A percentile compares a stretch with the other conserved stretches of the same genome.
These are phyloP conservation scores for Cacatua alba DNA, from an alignment of 2,113 vertebrate species.

Conservation along the genomic window DNA sequence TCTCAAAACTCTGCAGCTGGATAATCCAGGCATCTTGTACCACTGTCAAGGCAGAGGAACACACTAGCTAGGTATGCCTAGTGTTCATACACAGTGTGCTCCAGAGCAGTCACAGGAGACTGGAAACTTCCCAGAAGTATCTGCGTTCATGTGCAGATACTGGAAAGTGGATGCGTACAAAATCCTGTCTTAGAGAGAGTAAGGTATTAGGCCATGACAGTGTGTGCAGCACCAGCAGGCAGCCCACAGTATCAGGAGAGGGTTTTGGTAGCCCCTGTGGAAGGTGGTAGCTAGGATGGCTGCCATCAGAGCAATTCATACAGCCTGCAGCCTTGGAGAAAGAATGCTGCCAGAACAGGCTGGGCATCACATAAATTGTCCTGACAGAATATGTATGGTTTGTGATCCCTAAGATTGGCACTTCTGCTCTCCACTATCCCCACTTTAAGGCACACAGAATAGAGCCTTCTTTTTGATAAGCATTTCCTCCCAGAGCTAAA, in stretches of 20 bases:
- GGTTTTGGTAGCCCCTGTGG: neutral
- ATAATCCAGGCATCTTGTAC: neutral
- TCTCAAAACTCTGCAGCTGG: neutral
- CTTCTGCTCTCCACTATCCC: neutral
- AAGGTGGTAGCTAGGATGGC: neutral
- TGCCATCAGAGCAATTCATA: neutral
- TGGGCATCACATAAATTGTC: neutral
- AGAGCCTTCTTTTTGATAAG: neutral
- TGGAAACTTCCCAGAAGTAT: neutral
- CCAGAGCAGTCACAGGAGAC: neutral
- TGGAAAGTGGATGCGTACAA: neutral
- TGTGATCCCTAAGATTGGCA: neutral
- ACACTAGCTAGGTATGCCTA: neutral
- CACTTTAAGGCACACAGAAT: neutral
- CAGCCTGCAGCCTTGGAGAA: neutral
- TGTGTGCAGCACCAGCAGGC: rapidly evolving
- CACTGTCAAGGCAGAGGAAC: neutral
- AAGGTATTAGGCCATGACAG: neutral
- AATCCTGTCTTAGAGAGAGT: neutral
- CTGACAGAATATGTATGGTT: neutral
- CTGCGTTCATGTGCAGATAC: neutral
- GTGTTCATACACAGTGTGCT: neutral
- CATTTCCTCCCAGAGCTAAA: constrained; percentile 9
- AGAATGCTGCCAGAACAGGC: neutral
- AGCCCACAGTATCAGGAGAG: neutral